phyloP scores from a whole-genome alignment of 2,888 invertebrate genomes.

The Sinopyrophorus schimmeli region DNA sequence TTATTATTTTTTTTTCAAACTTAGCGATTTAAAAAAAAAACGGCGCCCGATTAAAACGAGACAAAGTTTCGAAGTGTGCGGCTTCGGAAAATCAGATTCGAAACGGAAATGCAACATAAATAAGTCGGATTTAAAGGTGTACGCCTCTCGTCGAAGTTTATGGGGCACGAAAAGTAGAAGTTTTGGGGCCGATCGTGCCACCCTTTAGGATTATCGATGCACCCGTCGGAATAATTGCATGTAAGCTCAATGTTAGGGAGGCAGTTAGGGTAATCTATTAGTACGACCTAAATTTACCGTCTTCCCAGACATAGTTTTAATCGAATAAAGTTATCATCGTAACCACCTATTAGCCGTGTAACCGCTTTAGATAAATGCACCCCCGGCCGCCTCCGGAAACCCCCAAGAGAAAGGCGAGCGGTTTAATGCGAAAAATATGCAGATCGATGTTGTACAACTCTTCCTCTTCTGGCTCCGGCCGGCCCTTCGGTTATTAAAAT shows the following conservation, averaged over 20 bases:
- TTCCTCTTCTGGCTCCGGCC: no score
- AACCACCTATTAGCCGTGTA: conserved; percentile 26
- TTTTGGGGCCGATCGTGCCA: conserved; percentile 4
- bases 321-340: conserved; percentile 25
- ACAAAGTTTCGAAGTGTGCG: no score
- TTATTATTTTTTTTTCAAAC: no score
- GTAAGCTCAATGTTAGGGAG: conserved; percentile 25
- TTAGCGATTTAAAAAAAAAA: no score
- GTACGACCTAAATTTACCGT: conserved; percentile 23
- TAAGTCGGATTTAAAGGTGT: conserved; percentile 1
- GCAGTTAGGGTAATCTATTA: conserved; percentile 24
- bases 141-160: conserved; percentile 13
- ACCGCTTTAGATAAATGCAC: conserved; percentile 20
- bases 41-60: no score
- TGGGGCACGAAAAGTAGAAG: conserved; percentile 20
- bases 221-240: conserved; percentile 30
- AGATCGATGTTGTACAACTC: no score
- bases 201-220: conserved; percentile 21
- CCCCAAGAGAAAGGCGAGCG: no score
- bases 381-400: no score
- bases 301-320: conserved; percentile 15
- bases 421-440: no score
- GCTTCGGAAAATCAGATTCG: no score
- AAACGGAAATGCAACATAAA: conserved; percentile 10
- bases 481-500: no score